Evolutionary conservation across 2,888 invertebrate genomes (phyloP).

Genomic region (Phrixothrix hirtus): DNA sequence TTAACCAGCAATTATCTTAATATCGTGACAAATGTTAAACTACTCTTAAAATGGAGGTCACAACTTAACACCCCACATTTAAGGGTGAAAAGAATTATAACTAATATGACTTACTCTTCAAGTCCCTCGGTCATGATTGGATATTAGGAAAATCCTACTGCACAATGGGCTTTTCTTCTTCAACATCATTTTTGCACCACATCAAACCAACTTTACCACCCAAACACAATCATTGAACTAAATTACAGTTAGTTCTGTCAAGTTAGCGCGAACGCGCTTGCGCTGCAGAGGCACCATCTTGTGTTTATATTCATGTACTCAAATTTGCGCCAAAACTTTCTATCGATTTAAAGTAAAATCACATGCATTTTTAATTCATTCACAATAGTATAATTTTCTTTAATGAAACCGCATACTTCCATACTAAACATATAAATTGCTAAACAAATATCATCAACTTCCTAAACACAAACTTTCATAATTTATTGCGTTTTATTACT

Average conservation of each 20-base stretch:
- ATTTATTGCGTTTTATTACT: too few species aligned
- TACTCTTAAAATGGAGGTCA: constrained; percentile 38
- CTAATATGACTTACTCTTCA: constrained; percentile 38
- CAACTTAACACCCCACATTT: constrained; percentile 24
- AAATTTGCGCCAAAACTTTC: too few species aligned
- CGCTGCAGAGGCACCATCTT: too few species aligned
- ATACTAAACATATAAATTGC: too few species aligned
- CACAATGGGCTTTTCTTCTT: constrained; percentile 38
- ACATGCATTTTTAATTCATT: too few species aligned
- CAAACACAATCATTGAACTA: constrained; percentile 55
- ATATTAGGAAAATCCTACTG: constrained; percentile 38
- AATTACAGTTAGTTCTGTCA: constrained; percentile 41
- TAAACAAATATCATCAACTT: too few species aligned
- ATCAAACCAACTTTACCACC: constrained; percentile 55
- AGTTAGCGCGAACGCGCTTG: constrained; percentile 13
- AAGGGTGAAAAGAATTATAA: constrained; percentile 22
- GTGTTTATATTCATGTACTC: too few species aligned
- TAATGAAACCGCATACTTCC: too few species aligned
- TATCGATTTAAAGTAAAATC: too few species aligned
- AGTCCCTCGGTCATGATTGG: constrained; percentile 41
- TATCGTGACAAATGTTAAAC: constrained; percentile 32
- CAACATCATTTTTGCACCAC: constrained; percentile 56
- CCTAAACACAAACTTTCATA: too few species aligned
- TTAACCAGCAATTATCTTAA: constrained; percentile 37
- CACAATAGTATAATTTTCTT: too few species aligned